Evolutionary conservation across 2,113 vertebrate genomes (phyloP), one percentile per base, ranked within the genome.

Genomic region (Bagarius yarrelli): DNA sequence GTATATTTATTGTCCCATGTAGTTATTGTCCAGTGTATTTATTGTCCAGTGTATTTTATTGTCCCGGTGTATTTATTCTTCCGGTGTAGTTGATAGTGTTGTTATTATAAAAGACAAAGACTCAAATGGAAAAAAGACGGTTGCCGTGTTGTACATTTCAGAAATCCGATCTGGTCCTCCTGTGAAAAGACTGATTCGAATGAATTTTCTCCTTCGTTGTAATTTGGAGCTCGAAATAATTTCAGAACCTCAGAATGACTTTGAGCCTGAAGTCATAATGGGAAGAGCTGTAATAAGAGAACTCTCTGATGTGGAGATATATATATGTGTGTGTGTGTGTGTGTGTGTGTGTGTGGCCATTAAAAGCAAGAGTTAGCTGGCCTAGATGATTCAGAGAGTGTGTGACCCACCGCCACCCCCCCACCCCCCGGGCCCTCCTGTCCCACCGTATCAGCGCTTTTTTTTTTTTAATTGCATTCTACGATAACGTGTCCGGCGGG

Each of bases 381-480:
- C 36, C 36, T 40, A 40, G 36, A 40, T 40, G 36, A 40, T 40
- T 40, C 36, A 40, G 36, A 40, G 36, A 40, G 36, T 40, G 36
- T 40, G 36, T 40, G 36, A 6, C 3, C 36, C 36, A 3, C 36
- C 36, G 6, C 36, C 36, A 3, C 6, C 36, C 36, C 36, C 6
- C 36, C 36, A 19, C 85, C 88, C 88, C 89, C 32, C 44, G 88
- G 80, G 87, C 83, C 83, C 56, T 57, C 3, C 44, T 73, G 36
- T 64, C 81, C 79, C 86, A 82, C 86, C 80, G 77, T 75, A 23
- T 90, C 87, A 89, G 89, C 89, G 87, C 55, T 84, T 89, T 87
- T 84, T 89, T 87, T 40, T 78, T 78, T 89, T 86, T 78, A 79
- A 74, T 70, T 84, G 52, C 47, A 11, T 66, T 83, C 84, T 87